Evolutionary conservation across 1,140 invertebrate species (phyloP).

Genomic region (Antheraea mylitta): DNA sequence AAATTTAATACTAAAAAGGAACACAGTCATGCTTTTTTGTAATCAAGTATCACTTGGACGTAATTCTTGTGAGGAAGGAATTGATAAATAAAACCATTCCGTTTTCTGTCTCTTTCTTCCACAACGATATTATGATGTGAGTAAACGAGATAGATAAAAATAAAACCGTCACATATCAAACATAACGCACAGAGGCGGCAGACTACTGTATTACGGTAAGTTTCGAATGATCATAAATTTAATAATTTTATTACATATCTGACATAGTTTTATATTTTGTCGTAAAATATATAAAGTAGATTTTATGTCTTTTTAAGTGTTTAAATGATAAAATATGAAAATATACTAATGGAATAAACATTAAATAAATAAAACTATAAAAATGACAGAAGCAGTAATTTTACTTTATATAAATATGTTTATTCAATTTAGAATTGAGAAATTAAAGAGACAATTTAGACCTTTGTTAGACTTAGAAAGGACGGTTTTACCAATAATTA

Average conservation of each 20-base stretch:
- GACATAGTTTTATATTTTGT: neutral
- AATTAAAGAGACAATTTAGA: too few relatives aligned
- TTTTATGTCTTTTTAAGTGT: neutral
- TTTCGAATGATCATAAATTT: neutral
- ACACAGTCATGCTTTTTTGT: conserved; percentile 35
- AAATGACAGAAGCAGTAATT: neutral
- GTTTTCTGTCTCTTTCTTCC: neutral
- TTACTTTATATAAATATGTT: neutral
- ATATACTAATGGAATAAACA: neutral
- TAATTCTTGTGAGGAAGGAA: neutral
- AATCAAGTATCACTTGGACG: neutral
- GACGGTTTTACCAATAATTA: too few relatives aligned
- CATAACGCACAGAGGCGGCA: too few relatives aligned
- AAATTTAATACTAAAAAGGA: conserved; percentile 42
- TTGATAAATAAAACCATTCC: neutral
- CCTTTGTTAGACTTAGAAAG: too few relatives aligned
- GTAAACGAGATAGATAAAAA: too few relatives aligned
- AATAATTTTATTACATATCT: neutral
- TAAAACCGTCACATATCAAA: too few relatives aligned
- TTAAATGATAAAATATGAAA: neutral
- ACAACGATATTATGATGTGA: neutral
- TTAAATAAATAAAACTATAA: neutral
- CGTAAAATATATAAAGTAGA: neutral
- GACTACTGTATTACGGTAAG: neutral
- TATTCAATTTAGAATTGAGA: too few relatives aligned